A percentile compares a stretch with the other conserved stretches of the same genome.
Conservation (phyloP, 64 coral and sea anemone species). For the Trachythela sp. region DNA sequence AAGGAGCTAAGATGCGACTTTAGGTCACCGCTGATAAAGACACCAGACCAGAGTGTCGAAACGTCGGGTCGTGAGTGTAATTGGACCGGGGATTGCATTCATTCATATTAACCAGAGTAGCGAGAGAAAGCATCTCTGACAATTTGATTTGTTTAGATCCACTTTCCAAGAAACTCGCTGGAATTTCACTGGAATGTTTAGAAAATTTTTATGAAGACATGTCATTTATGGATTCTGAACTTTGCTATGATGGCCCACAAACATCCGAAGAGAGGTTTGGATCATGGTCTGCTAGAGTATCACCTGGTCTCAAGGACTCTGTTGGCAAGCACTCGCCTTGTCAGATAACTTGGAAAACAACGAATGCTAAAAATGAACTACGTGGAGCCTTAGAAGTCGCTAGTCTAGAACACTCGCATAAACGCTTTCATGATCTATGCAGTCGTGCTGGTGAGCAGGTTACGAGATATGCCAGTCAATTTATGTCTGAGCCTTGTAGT, state of each 20-base stretch:
- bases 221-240: slow-evolving; percentile 9
- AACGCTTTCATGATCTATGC: background rate
- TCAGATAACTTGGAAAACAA: background rate
- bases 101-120: too few relatives aligned
- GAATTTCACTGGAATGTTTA: background rate
- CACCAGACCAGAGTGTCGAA: too few relatives aligned
- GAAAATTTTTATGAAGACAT: background rate
- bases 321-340: background rate
- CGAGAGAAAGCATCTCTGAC: too few relatives aligned
- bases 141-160: background rate
- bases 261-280: background rate
- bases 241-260: background rate
- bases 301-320: background rate
- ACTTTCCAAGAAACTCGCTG: background rate
- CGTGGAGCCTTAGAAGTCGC: background rate
- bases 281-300: background rate
- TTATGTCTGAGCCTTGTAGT: background rate
- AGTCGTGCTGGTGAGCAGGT: background rate
- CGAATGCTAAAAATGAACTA: background rate
- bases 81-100: too few relatives aligned
- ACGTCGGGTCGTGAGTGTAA: too few relatives aligned
- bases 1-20: too few relatives aligned
- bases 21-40: too few relatives aligned
- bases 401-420: background rate
- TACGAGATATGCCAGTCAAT: background rate